Evolutionary conservation across 2,888 invertebrate genomes (phyloP).

Genomic region (Lapara coniferarum): DNA sequence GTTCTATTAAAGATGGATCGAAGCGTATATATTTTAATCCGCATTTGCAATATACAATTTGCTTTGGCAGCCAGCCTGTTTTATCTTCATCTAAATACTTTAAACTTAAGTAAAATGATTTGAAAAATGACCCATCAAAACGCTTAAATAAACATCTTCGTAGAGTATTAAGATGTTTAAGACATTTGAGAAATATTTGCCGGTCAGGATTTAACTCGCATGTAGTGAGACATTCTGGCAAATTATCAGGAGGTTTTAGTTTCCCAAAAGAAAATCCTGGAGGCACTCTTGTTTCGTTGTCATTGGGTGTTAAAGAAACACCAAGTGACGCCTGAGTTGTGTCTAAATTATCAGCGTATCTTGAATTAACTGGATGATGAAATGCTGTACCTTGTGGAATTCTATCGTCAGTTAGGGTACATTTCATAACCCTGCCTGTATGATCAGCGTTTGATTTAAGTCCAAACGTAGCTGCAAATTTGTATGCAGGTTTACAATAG

Average conservation of each 20-base stretch:
- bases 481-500: slow-evolving; percentile 70
- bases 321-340: slow-evolving; percentile 65
- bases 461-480: slow-evolving; percentile 73
- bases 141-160: slow-evolving; percentile 60
- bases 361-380: slow-evolving; percentile 60
- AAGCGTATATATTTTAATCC: slow-evolving; percentile 68
- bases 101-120: slow-evolving; percentile 58
- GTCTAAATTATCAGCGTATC: slow-evolving; percentile 69
- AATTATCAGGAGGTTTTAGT: slow-evolving; percentile 58
- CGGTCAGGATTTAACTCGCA: slow-evolving; percentile 64
- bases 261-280: slow-evolving; percentile 70
- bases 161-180: slow-evolving; percentile 71
- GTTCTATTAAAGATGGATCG: slow-evolving; percentile 74
- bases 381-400: slow-evolving; percentile 61
- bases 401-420: slow-evolving; percentile 70
- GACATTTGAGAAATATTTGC: slow-evolving; percentile 68
- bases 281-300: slow-evolving; percentile 74
- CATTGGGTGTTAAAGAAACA: slow-evolving; percentile 71
- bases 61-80: slow-evolving; percentile 73
- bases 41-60: slow-evolving; percentile 71
- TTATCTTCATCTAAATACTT: slow-evolving; percentile 68
- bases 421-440: slow-evolving; percentile 71
- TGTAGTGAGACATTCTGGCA: slow-evolving; percentile 69
- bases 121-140: slow-evolving; percentile 63
- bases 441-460: slow-evolving; percentile 68